These are phyloP conservation scores for Yponomeuta sedellus DNA, from an alignment of 2,888 invertebrate genomes.

Conservation along the genomic window DNA sequence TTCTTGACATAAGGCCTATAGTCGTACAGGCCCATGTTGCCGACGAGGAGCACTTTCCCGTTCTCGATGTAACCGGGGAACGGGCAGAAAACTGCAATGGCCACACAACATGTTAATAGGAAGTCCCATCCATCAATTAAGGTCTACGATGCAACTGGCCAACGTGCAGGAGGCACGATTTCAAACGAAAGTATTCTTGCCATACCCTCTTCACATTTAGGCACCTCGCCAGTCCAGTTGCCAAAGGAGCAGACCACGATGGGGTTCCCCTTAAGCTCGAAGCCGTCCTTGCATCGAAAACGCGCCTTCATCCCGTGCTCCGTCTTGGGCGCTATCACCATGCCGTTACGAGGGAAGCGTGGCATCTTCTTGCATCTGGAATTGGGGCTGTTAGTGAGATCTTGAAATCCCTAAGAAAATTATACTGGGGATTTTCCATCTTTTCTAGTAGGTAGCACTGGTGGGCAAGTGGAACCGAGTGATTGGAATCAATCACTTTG, in stretches of 20 bases:
- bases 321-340: conserved; percentile 98
- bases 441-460: too few species aligned
- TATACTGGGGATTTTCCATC: too few species aligned
- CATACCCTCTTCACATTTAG: conserved; percentile 87
- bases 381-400: conserved; percentile 9
- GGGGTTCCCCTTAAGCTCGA: conserved; percentile 84
- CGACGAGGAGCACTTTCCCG: conserved; percentile 93
- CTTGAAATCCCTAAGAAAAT: too few species aligned
- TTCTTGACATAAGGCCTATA: conserved; percentile 95
- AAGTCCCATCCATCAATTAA: neutral
- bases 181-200: too few species aligned
- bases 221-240: conserved; percentile 93
- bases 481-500: too few species aligned
- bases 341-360: conserved; percentile 90
- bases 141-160: too few species aligned
- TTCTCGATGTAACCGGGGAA: conserved; percentile 93
- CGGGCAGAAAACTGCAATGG: conserved; percentile 87
- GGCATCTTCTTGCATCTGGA: conserved; percentile 89
- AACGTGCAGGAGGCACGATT: too few species aligned
- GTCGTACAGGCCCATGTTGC: conserved; percentile 97
- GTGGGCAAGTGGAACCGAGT: too few species aligned
- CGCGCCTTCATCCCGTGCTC: conserved; percentile 97
- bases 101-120: conserved; percentile 14
- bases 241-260: conserved; percentile 95
- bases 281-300: conserved; percentile 96